Evolutionary conservation across 2,113 vertebrate species (phyloP).

Genomic region (Thymallus thymallus): DNA sequence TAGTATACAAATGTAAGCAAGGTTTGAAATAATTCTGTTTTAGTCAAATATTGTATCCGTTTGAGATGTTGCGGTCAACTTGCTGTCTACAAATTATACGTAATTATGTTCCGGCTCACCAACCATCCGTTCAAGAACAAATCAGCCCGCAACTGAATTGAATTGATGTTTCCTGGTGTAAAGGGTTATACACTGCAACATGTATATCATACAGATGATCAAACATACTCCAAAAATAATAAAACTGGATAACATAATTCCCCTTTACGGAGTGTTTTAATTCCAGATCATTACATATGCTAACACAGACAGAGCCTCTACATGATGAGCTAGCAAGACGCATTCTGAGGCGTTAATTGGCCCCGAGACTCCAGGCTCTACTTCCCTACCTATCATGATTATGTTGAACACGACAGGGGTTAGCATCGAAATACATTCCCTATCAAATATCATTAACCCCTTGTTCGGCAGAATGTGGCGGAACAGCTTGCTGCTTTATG

Average conservation of each 20-base stretch:
- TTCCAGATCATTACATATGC: slow-evolving; percentile 39
- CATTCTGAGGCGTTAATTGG: slow-evolving; percentile 1
- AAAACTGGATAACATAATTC: not conserved
- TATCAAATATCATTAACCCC: slow-evolving; percentile 58
- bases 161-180: no score
- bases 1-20: no score
- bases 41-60: no score
- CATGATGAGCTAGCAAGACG: not conserved
- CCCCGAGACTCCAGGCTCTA: not conserved
- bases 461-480: slow-evolving; percentile 42
- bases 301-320: not conserved
- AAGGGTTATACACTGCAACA: not conserved
- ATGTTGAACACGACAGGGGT: slow-evolving; percentile 56
- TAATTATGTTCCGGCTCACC: no score
- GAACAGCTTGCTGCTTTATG: slow-evolving; percentile 50
- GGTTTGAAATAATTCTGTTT: no score
- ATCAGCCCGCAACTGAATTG: no score
- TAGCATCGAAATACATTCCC: slow-evolving; percentile 58
- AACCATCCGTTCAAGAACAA: no score
- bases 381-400: not conserved
- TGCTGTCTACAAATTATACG: no score
- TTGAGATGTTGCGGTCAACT: no score
- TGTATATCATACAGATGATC: no score
- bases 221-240: no score
- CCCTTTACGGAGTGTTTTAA: not conserved